Percentiles rank a stretch among this genome's conserved stretches.
phyloP scores from a whole-genome alignment of 2,888 invertebrate species.

The Sturmia bella region DNA sequence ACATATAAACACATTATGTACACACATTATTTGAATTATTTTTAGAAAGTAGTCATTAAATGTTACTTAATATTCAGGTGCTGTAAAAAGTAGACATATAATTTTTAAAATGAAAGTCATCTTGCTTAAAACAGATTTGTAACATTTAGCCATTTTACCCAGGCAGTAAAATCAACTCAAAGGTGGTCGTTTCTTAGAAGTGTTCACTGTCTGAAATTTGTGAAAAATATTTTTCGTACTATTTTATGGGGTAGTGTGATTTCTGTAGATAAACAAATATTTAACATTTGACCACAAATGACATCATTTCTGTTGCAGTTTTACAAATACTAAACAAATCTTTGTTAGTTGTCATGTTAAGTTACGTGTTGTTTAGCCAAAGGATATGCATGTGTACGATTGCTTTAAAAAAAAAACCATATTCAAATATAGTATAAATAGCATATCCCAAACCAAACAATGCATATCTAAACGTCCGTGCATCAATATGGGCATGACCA shows the following conservation, averaged over 20 bases:
- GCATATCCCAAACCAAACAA: too few relatives aligned
- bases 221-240: background rate
- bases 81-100: too few relatives aligned
- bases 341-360: constrained; percentile 49
- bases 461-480: too few relatives aligned
- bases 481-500: background rate
- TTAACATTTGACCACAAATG: constrained; percentile 65
- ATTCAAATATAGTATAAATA: background rate
- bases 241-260: background rate
- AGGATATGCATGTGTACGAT: constrained; percentile 30
- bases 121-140: too few relatives aligned
- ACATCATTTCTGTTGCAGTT: constrained; percentile 31
- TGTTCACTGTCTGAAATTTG: constrained; percentile 7
- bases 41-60: too few relatives aligned
- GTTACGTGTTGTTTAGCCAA: constrained; percentile 54
- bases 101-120: too few relatives aligned
- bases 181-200: background rate
- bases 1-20: too few relatives aligned
- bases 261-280: constrained; percentile 58
- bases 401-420: constrained; percentile 23
- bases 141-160: too few relatives aligned
- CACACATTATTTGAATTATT: too few relatives aligned
- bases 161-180: too few relatives aligned
- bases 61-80: too few relatives aligned
- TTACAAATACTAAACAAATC: constrained; percentile 50